phyloP scores from a whole-genome alignment of 2,113 vertebrate genomes.

The Leptocoma aspasia region DNA sequence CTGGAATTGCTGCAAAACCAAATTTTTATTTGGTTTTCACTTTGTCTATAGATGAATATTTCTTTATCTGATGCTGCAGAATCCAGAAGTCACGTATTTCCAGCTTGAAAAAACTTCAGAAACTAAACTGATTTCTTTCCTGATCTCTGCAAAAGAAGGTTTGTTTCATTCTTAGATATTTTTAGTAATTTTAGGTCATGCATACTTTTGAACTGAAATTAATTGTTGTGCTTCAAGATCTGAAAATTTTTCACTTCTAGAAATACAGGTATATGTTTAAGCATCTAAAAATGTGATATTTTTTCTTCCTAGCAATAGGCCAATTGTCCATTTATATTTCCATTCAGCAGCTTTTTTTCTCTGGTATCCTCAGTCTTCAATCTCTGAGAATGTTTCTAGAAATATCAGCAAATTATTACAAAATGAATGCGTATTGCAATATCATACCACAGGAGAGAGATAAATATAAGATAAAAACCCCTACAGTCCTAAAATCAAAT shows the following conservation, averaged over 20 bases:
- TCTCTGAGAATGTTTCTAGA: not conserved
- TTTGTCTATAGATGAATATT: not conserved
- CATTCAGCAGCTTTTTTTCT: not conserved
- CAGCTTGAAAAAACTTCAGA: not conserved
- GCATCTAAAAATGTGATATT: not conserved
- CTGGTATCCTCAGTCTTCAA: not conserved
- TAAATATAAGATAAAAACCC: not conserved
- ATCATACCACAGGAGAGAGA: not conserved
- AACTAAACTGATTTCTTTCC: not conserved
- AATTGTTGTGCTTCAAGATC: not conserved
- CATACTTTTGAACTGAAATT: not conserved
- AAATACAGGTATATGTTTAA: not conserved
- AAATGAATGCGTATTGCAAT: not conserved
- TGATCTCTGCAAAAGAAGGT: not conserved
- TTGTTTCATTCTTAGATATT: not conserved
- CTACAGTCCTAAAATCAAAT: not conserved
- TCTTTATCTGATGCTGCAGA: not conserved
- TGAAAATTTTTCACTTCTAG: not conserved
- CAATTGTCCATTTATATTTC: not conserved
- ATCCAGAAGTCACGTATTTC: not conserved
- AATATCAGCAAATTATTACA: not conserved
- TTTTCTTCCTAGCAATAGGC: not conserved
- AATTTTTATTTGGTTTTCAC: not conserved
- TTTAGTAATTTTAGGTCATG: not conserved
- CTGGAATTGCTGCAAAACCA: not conserved